Evolutionary conservation across 2,113 vertebrate species (phyloP), one percentile per base, ranked within the genome.

Genomic region (Phylloscopus trochiloides): DNA sequence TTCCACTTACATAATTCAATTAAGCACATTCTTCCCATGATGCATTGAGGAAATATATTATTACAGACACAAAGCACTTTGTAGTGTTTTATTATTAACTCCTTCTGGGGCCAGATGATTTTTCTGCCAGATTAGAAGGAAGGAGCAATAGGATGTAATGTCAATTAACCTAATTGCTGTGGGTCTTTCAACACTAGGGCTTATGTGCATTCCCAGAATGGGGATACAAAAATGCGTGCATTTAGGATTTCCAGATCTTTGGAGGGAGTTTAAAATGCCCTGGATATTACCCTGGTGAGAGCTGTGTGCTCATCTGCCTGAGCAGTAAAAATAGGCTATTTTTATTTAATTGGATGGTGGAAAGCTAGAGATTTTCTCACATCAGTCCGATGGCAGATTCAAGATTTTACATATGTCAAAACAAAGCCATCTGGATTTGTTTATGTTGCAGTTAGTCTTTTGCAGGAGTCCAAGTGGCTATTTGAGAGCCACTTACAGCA

Each of bases 371-470:
- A 85, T 58, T 87, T 90, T 90, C 74, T 95, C 90, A 71, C 75
- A 88, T 94, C 78, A 51, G 48, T 95, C 38, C 0, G 0, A 86
- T 63, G 48, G 66, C 81, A 96, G 75, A 88, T 80, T 86, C 52
- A 80, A 77, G 82, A 86, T 77, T 94, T 88, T 92, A 77, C 13
- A 14, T 88, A 48, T 90, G 74, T 97, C 95, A 89, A 88, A 96
- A 92, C 81, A 94, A 62, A 80, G 67, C 92, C 87, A 76, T 95
- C 93, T 96, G 87, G 34, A 8, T 96, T 96, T 97, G 70, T 95
- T 90, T 93, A 83, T 70, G 18, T 68, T 20, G 28, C 63, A 83
- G 85, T 88, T 87, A 86, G 81, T 75, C 71, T 80, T 87, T 91
- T 90, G 40, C 66, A 92, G 91, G 90, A 79, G 62, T 75, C 66